Base-by-base conservation (phyloP, 2,888 invertebrate species). In the Tipula helvola region DNA sequence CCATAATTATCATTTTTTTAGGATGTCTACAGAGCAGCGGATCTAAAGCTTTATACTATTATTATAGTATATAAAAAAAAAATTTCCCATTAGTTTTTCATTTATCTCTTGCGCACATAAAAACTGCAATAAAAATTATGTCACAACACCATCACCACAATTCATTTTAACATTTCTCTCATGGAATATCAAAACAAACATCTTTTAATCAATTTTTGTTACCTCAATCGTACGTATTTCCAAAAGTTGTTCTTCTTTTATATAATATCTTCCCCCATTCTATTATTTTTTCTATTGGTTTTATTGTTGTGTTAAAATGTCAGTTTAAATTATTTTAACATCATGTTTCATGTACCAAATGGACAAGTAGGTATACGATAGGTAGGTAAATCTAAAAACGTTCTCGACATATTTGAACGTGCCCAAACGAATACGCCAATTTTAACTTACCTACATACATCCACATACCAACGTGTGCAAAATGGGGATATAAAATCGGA, bases 281-380 rank as follows among this genome's bases (percentile, higher is more conserved):
- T 52, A 4, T n/a, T 71, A 8, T 71, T 71, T 18, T 71, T 28
- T 71, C 28, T 71, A 71, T 71, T 71, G 71, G 71, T 71, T 71
- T 71, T 71, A 71, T 71, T 71, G 71, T 71, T 71, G 71, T 71
- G 71, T 71, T 71, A 71, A 71, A 71, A 71, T 71, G 71, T 71
- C 71, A 71, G 71, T 71, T 71, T 71, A 71, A 71, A 71, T 71
- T 71, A 71, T 71, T 71, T 71, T 18, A 71, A 71, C 71, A 71
- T 71, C 71, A 71, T 71, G 71, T 71, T 71, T 71, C 28, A 71
- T 71, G 71, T 71, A 71, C 71, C 71, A 71, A 71, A 71, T 71
- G 28, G 71, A 71, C 71, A 71, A 28, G 52, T 39, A 39, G 39
- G 52, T 52, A 52, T 52, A 71, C 71, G 28, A 16, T 5, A 16